These are phyloP conservation scores for Pristionchus maxplancki DNA, from an alignment of 2,888 invertebrate species.

Conservation along the genomic window DNA sequence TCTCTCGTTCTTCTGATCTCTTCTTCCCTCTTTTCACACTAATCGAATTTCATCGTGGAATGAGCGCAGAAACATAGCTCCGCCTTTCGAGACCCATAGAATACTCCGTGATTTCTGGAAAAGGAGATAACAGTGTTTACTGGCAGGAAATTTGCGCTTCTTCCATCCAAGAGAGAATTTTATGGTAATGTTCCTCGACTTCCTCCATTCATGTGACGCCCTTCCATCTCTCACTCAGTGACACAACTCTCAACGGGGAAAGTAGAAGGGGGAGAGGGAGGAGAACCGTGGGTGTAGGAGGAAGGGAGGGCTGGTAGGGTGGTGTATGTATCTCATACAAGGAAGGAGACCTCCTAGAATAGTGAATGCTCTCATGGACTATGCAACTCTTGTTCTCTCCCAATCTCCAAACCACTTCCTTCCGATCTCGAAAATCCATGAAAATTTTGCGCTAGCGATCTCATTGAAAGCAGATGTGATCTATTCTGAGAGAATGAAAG, in stretches of 20 bases:
- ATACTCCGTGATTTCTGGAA: background rate
- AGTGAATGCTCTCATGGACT: background rate
- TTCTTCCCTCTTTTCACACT: background rate
- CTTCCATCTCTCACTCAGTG: background rate
- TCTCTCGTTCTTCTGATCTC: background rate
- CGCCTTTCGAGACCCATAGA: background rate
- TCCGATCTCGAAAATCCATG: constrained; percentile 8
- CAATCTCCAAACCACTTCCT: constrained; percentile 4
- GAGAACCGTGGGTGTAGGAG: background rate
- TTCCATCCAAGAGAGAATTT: background rate
- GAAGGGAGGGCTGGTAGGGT: background rate
- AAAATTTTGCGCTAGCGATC: background rate
- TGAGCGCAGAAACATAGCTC: constrained; percentile 1
- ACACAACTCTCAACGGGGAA: background rate
- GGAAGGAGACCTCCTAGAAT: constrained; percentile 6
- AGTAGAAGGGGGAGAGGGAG: background rate
- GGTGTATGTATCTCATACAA: background rate
- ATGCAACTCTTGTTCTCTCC: background rate
- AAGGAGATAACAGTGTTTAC: background rate
- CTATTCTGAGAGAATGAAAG: background rate
- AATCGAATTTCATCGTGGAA: background rate
- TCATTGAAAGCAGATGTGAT: constrained; percentile 45
- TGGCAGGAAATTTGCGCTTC: background rate
- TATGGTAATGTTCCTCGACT: background rate
- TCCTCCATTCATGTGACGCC: background rate